Conservation (phyloP, 1,140 invertebrate genomes). For the Palaemon carinicauda region DNA sequence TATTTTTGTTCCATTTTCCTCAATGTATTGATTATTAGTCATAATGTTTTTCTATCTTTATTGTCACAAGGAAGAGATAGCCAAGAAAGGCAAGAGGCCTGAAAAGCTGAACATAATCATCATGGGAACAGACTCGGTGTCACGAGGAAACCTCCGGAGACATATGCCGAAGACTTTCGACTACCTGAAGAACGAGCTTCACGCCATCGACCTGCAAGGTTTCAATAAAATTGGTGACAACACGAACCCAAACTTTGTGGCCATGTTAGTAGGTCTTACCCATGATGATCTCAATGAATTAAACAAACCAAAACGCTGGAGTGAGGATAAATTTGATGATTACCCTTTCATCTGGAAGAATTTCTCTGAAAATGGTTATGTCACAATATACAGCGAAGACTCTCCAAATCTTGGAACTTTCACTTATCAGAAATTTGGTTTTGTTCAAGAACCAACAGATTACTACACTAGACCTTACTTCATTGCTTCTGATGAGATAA, state of each 20-base stretch:
- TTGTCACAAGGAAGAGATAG: not conserved
- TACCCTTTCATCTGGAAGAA: constrained; percentile 68
- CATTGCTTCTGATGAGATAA: not conserved
- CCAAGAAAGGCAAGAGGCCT: not conserved
- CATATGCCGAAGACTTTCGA: constrained; percentile 67
- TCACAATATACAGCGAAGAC: constrained; percentile 68
- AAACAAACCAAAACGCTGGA: constrained; percentile 41
- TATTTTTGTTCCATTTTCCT: too few relatives aligned
- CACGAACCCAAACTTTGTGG: constrained; percentile 66
- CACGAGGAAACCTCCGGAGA: constrained; percentile 69
- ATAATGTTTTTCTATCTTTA: not conserved
- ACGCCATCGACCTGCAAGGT: constrained; percentile 64
- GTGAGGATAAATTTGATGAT: constrained; percentile 62
- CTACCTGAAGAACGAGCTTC: constrained; percentile 64
- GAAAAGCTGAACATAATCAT: constrained; percentile 63
- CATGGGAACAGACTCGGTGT: constrained; percentile 71
- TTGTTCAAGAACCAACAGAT: constrained; percentile 65
- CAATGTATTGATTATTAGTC: not conserved
- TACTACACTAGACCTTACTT: constrained; percentile 65
- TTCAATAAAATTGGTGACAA: constrained; percentile 66
- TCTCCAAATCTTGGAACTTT: constrained; percentile 67
- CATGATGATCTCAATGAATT: not conserved
- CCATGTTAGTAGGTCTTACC: constrained; percentile 62
- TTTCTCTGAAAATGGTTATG: constrained; percentile 65
- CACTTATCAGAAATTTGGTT: constrained; percentile 67